These are phyloP conservation scores for Gymnoscopelus microlampas DNA, from an alignment of 2,797 vertebrate genomes.

Conservation along the genomic window DNA sequence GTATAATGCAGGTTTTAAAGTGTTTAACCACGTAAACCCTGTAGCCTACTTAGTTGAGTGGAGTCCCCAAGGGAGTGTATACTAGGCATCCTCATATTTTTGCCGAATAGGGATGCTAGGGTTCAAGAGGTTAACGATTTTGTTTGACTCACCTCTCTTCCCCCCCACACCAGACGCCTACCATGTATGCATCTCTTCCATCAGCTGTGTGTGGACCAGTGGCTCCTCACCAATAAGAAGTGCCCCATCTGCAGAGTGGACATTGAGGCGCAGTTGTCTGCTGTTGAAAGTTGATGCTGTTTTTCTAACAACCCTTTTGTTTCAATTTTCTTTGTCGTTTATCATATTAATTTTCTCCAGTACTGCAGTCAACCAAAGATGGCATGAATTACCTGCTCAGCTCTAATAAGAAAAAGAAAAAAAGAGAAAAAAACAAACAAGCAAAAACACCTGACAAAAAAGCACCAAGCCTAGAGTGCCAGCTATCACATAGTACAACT, in stretches of 20 bases:
- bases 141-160: slow-evolving; percentile 36
- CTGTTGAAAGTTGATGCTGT: slow-evolving; percentile 94
- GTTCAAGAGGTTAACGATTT: not conserved
- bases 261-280: slow-evolving; percentile 98
- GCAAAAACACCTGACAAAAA: slow-evolving; percentile 73
- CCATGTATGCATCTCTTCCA: slow-evolving; percentile 99
- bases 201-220: slow-evolving; percentile 99
- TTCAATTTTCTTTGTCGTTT: slow-evolving; percentile 80
- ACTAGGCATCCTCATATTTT: too few relatives aligned
- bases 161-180: slow-evolving; percentile 85
- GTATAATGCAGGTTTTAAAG: too few relatives aligned
- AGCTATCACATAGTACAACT: slow-evolving; percentile 94
- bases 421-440: slow-evolving; percentile 15
- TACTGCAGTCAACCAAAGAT: slow-evolving; percentile 99
- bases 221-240: slow-evolving; percentile 99
- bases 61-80: too few relatives aligned
- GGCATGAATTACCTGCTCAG: slow-evolving; percentile 97
- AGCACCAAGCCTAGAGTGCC: slow-evolving; percentile 91
- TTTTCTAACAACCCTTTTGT: slow-evolving; percentile 82
- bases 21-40: too few relatives aligned
- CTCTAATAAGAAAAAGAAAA: slow-evolving; percentile 74
- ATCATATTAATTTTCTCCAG: slow-evolving; percentile 85
- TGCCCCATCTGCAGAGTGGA: slow-evolving; percentile 99
- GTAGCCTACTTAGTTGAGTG: too few relatives aligned
- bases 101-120: too few relatives aligned